Evolutionary conservation across 2,797 vertebrate species (phyloP).

Genomic region (Alosa sapidissima): DNA sequence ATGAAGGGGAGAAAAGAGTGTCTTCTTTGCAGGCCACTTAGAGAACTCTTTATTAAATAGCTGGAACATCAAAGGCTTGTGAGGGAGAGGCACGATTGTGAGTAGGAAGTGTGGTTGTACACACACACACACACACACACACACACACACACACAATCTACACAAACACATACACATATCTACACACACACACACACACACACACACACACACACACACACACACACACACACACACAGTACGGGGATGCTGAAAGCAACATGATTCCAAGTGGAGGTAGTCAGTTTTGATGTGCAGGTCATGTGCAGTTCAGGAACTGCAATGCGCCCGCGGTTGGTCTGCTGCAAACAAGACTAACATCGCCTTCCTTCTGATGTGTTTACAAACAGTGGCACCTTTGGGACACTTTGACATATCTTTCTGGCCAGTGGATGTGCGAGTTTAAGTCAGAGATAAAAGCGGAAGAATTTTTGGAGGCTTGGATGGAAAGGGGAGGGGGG

Average conservation of each 20-base stretch:
- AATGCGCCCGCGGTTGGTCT: not conserved
- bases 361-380: not conserved
- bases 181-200: not conserved
- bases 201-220: not conserved
- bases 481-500: not conserved
- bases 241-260: not conserved
- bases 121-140: conserved; percentile 19
- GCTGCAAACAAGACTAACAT: not conserved
- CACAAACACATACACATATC: conserved; percentile 18
- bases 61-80: conserved; percentile 51
- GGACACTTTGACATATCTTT: not conserved
- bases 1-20: not conserved
- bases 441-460: not conserved
- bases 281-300: conserved; percentile 15
- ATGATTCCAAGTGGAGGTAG: conserved; percentile 21
- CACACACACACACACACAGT: conserved; percentile 30
- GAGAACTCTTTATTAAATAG: conserved; percentile 49
- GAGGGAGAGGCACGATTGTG: conserved; percentile 28
- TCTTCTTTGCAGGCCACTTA: conserved; percentile 38
- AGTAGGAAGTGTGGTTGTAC: conserved; percentile 20
- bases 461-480: not conserved
- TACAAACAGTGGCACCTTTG: conserved; percentile 19
- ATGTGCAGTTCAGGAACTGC: conserved; percentile 15
- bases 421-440: not conserved
- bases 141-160: not conserved